Base-by-base conservation (phyloP, 2,888 invertebrate genomes). In the Cryptocheilus praepositus region DNA sequence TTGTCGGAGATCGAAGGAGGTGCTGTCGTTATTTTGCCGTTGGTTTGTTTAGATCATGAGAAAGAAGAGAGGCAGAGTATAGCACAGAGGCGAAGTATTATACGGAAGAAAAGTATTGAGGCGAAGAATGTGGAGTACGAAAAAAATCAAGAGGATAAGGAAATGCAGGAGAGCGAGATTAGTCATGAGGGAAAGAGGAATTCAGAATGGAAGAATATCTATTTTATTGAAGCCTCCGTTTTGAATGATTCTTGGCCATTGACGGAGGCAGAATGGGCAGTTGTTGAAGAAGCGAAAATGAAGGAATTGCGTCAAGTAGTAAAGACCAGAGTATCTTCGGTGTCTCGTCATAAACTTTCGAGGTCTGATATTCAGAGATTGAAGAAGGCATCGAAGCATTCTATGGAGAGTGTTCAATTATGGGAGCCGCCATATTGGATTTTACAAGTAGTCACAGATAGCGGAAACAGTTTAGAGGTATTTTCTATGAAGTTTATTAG, bases 221-320 rank as follows among this genome's bases (percentile, higher is more conserved):
- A 79, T 60, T 67, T 68, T 2, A 43, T 87, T 13, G 87, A 89
- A 57, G 88, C 83, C 11, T 81, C 72, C 5, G 85, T 89, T n/a
- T 61, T 88, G 0, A 79, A 88, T 3, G 71, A 89, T 57, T 85
- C 87, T 0, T 90, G 90, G 90, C 90, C 90, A 0, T 71, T 90
- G 57, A 88, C 85, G 0, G 71, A 66, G 5, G 63, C 68, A 0
- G 90, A 90, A 74, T 90, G 90, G 90, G 61, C 67, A 0, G 67
- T 79, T 1, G 88, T 85, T 0, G 78, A 83, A 13, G 77, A 82
- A 16, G 64, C 78, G 3, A 84, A 80, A 16, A 52, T 19, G 15
- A 71, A 54, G 3, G 18, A 44, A 0, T 49, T 18, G 0, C 36
- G 19, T 7, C 45, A 66, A 8, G n/a, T 28, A 7, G 11, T 60